Evolutionary conservation across 2,113 vertebrate species (phyloP).

Genomic region (Damaliscus lunatus): DNA sequence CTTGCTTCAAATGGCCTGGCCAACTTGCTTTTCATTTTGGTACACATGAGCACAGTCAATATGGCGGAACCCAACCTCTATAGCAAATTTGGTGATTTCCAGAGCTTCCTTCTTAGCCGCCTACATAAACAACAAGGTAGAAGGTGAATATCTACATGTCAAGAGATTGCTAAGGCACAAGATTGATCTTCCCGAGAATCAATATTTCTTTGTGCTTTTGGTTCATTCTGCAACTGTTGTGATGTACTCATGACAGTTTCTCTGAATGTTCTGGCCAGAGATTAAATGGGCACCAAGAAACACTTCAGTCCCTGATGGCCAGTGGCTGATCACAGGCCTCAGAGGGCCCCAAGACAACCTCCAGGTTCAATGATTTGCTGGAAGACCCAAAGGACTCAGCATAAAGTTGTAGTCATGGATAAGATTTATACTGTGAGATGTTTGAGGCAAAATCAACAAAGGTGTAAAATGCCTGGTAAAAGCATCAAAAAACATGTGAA

Average conservation of each 20-base stretch:
- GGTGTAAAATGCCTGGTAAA: neutral
- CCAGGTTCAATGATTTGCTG: neutral
- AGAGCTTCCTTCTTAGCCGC: neutral
- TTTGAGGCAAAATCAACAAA: neutral
- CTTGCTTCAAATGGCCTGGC: neutral
- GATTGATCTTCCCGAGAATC: neutral
- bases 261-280: neutral
- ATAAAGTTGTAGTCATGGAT: neutral
- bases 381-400: neutral
- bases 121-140: neutral
- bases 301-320: neutral
- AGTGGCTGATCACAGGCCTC: neutral
- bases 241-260: rapidly evolving
- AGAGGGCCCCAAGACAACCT: neutral
- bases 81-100: neutral
- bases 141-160: neutral
- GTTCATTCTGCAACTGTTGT: neutral
- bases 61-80: conserved; percentile 13
- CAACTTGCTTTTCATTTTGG: conserved; percentile 32
- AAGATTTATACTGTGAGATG: neutral
- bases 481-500: neutral
- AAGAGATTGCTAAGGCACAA: neutral
- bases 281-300: neutral
- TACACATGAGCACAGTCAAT: conserved; percentile 43
- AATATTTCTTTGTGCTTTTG: neutral